These are phyloP conservation scores for Samia ricini DNA, from an alignment of 1,140 invertebrate species.

Conservation along the genomic window DNA sequence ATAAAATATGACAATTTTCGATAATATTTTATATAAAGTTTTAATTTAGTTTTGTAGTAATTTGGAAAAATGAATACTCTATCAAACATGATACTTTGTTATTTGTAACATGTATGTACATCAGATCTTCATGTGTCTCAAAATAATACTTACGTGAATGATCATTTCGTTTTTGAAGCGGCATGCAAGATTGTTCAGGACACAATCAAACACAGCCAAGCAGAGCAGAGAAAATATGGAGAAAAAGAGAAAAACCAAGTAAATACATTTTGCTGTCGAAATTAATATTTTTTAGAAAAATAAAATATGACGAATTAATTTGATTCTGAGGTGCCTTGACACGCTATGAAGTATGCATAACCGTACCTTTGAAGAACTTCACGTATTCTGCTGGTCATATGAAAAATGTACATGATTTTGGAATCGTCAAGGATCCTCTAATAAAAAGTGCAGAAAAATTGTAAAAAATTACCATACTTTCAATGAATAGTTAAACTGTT, in stretches of 20 bases:
- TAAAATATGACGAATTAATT: constrained; percentile 71
- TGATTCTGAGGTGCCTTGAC: constrained; percentile 68
- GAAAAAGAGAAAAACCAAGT: constrained; percentile 84
- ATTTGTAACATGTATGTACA: neutral
- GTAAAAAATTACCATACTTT: constrained; percentile 61
- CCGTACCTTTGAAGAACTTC: constrained; percentile 6
- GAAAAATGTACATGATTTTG: constrained; percentile 11
- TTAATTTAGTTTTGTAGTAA: neutral
- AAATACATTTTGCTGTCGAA: constrained; percentile 77
- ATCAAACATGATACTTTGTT: neutral
- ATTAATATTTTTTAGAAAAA: constrained; percentile 72
- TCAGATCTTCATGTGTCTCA: constrained; percentile 67
- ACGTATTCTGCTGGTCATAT: neutral
- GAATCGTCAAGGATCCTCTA: constrained; percentile 63
- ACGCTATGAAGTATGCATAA: constrained; percentile 10
- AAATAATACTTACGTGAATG: constrained; percentile 88
- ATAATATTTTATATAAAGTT: neutral
- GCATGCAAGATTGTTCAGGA: constrained; percentile 85
- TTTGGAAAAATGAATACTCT: neutral
- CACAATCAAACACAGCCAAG: constrained; percentile 86
- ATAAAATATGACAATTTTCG: neutral
- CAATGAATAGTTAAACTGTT: constrained; percentile 31
- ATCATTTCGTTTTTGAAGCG: constrained; percentile 87
- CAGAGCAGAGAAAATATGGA: constrained; percentile 86
- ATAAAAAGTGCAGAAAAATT: constrained; percentile 73